Conservation (phyloP, 2,888 invertebrate species). For the Perithous albicinctus region DNA sequence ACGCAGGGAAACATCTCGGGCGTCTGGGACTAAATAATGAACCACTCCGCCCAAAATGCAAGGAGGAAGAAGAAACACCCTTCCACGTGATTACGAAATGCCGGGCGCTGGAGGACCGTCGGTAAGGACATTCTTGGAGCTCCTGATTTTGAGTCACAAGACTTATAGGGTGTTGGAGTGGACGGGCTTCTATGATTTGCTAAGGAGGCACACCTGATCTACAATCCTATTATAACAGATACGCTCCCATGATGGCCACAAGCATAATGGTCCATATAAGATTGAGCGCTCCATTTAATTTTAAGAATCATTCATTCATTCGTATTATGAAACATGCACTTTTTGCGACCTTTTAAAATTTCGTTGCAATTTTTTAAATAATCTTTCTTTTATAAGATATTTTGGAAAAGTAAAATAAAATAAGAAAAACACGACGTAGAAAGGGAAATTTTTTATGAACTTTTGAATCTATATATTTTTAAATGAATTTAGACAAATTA, state of each 20-base stretch:
- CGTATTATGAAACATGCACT: too few species aligned
- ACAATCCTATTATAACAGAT: background rate
- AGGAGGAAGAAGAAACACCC: background rate
- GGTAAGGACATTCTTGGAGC: background rate
- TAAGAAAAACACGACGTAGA: too few species aligned
- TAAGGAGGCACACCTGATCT: conserved; percentile 5
- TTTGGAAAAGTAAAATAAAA: too few species aligned
- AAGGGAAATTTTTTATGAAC: too few species aligned
- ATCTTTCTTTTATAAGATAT: too few species aligned
- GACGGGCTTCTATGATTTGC: conserved; percentile 21
- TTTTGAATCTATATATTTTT: too few species aligned
- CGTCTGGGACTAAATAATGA: conserved; percentile 1
- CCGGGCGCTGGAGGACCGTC: background rate
- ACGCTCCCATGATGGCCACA: conserved; percentile 1
- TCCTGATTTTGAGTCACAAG: background rate
- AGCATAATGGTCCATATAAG: conserved; percentile 23
- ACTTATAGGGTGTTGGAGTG: conserved; percentile 11
- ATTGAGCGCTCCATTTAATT: conserved; percentile 27
- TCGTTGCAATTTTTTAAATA: too few species aligned
- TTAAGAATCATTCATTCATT: too few species aligned
- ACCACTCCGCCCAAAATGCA: conserved; percentile 17
- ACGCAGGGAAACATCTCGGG: background rate
- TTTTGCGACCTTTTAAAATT: too few species aligned
- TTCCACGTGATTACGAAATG: conserved; percentile 24
- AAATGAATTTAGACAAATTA: too few species aligned